phyloP scores from a whole-genome alignment of 2,113 vertebrate genomes.

The Callospermophilus lateralis region DNA sequence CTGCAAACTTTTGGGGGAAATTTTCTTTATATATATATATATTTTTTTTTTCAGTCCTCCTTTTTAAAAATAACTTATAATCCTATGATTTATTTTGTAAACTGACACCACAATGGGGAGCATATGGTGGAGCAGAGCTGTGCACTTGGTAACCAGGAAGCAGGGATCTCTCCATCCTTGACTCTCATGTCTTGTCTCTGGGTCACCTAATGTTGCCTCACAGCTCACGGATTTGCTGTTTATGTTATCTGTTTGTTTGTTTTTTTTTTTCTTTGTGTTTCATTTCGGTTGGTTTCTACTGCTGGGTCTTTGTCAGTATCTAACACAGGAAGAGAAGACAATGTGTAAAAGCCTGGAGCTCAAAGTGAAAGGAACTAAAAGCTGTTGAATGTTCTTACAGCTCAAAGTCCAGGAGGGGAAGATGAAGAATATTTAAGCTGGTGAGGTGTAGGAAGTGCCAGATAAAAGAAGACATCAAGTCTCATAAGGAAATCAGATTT shows the following conservation, averaged over 20 bases:
- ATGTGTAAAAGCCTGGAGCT: neutral
- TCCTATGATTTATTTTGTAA: no score
- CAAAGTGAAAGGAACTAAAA: neutral
- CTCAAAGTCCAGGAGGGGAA: neutral
- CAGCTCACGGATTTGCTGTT: neutral
- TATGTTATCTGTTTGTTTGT: neutral
- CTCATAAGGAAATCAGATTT: neutral
- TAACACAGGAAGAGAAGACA: neutral
- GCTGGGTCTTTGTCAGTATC: no score
- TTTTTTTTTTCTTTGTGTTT: neutral
- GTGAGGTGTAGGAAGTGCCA: neutral
- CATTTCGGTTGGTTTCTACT: neutral
- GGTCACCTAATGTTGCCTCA: neutral
- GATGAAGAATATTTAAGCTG: neutral
- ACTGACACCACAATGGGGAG: no score
- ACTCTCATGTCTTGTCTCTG: neutral
- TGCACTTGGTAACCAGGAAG: no score
- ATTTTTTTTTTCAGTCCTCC: neutral
- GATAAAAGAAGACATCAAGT: neutral
- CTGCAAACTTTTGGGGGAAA: neutral
- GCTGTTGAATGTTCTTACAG: neutral
- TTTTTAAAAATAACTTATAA: neutral
- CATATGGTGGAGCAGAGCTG: no score
- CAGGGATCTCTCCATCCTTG: neutral
- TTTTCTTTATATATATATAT: neutral